Conservation (phyloP, 2,888 invertebrate species). For the Melipona beecheii region DNA sequence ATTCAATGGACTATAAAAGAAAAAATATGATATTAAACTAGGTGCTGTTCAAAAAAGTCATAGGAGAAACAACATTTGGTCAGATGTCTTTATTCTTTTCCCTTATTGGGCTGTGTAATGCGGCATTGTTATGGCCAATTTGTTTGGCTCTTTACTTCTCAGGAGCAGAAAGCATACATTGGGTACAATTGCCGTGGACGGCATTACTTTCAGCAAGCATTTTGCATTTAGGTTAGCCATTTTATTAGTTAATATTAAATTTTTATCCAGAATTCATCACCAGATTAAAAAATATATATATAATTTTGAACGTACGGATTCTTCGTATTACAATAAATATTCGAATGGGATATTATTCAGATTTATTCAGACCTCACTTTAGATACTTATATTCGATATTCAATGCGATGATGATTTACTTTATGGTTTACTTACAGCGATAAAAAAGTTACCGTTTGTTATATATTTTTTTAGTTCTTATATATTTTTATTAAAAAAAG, state of each 20-base stretch:
- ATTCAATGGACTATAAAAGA: background rate
- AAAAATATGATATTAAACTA: conserved; percentile 81
- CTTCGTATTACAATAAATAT: background rate
- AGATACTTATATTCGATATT: too few species aligned
- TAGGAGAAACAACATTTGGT: conserved; percentile 96
- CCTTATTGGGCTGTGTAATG: conserved; percentile 94
- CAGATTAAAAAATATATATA: background rate
- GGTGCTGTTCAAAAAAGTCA: conserved; percentile 97
- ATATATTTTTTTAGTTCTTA: too few species aligned
- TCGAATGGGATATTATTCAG: too few species aligned
- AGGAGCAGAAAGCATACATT: conserved; percentile 93
- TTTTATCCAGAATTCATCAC: background rate
- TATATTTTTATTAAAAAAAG: too few species aligned
- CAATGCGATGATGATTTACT: too few species aligned
- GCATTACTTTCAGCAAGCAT: conserved; percentile 92
- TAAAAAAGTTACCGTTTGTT: too few species aligned
- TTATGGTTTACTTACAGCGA: too few species aligned
- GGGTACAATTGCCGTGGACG: conserved; percentile 94
- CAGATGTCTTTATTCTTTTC: conserved; percentile 97
- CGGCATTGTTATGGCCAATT: conserved; percentile 95
- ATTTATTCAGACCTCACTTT: too few species aligned
- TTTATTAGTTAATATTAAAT: background rate
- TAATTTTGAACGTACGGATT: background rate
- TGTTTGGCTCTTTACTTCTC: conserved; percentile 94
- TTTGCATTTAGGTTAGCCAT: conserved; percentile 89